A percentile compares a stretch with the other conserved stretches of the same genome.
These are phyloP conservation scores for Trachymyrmex septentrionalis DNA, from an alignment of 1,140 invertebrate genomes.

Conservation along the genomic window DNA sequence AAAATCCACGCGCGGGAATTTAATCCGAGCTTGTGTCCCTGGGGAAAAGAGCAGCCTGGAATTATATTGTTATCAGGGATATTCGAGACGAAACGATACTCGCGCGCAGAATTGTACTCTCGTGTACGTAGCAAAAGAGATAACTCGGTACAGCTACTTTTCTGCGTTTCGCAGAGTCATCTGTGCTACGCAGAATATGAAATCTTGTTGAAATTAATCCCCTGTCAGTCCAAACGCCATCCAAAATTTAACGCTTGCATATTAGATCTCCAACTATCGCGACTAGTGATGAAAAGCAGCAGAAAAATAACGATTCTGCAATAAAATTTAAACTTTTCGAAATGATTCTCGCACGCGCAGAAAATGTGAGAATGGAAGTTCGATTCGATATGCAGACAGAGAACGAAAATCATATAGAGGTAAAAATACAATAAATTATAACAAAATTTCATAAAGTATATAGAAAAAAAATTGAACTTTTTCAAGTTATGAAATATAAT, in stretches of 20 bases:
- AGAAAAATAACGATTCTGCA: background rate
- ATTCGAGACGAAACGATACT: constrained; percentile 48
- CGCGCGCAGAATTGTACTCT: constrained; percentile 33
- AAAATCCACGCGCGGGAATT: constrained; percentile 22
- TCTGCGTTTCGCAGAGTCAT: background rate
- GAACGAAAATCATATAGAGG: background rate
- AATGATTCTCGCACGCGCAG: background rate
- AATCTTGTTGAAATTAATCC: constrained; percentile 44
- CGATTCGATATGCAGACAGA: background rate
- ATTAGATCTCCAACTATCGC: constrained; percentile 5
- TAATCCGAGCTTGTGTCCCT: constrained; percentile 35
- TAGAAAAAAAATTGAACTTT: background rate
- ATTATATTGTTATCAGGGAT: constrained; percentile 55
- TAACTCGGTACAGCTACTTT: constrained; percentile 30
- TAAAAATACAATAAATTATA: background rate
- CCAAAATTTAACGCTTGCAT: background rate
- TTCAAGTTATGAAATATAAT: background rate
- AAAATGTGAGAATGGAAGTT: background rate
- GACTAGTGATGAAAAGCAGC: background rate
- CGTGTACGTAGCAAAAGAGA: constrained; percentile 23
- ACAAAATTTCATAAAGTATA: background rate
- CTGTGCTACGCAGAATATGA: constrained; percentile 7
- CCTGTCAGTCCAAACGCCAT: background rate
- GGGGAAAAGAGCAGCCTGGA: constrained; percentile 3
- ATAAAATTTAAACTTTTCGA: background rate